Base-by-base conservation (phyloP, 2,888 invertebrate species). In the Eupithecia insigniata region DNA sequence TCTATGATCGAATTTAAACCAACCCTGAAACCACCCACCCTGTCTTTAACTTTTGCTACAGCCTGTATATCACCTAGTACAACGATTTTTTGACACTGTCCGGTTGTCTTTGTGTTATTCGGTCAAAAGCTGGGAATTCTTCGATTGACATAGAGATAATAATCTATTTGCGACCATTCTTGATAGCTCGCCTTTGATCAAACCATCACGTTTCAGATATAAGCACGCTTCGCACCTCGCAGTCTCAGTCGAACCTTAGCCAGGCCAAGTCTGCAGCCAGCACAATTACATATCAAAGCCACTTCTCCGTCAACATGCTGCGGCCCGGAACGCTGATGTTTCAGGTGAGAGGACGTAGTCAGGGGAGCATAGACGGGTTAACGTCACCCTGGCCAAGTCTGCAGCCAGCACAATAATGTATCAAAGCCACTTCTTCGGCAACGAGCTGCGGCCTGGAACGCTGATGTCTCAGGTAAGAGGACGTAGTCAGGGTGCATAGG, bases 301-400 rank as follows among this genome's bases (percentile, higher is more conserved):
- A 86, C 43, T 74, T 85, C 36, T 68, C 83, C 0, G 82, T 84
- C 73, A 91, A 92, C 78, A 73, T 93, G 7, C 78, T 91, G 43
- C 85, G 85, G 71, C 93, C 93, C 14, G 93, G 93, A 2, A 86
- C 92, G 2, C 79, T 83, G 75, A 51, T 92, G 66, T 92, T 83
- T 81, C 92, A 91, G 88, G 93, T 93, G 84, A 80, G 68, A 68
- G 7, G 46, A 10, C n/a, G 46, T 46, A 46, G 46, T 46, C 7
- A 46, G 46, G 46, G 18, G 18, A 36, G 18, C 43, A 6, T n/a
- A n/a, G 43, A 43, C 16, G 39, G 16, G 39, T 39, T 0, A 89
- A 88, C 71, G 22, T 92, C 18, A 92, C 92, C 74, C 89, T 89
- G 39, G 83, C 89, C 1, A 91, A 89, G 81, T 92, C 92, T 1